Base-by-base conservation (phyloP, 2,888 invertebrate genomes). In the Lymantria monacha region DNA sequence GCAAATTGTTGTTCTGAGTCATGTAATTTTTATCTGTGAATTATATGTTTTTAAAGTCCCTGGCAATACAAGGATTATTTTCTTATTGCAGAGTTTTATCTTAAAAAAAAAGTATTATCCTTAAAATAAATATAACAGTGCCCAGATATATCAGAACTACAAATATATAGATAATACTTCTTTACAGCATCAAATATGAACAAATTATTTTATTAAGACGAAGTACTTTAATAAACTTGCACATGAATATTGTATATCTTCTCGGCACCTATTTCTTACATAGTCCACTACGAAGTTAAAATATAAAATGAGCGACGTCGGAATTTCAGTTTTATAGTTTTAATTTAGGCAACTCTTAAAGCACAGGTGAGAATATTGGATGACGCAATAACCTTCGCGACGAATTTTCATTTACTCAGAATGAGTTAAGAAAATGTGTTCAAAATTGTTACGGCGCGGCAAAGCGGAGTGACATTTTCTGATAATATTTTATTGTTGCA, bases 281-380 rank as follows among this genome's bases (percentile, higher is more conserved):
- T 38, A 38, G 38, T 12, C 38, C 38, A 38, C 11, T 12, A 12
- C 12, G 12, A 38, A 11, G 38, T n/a, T 38, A 12, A 12, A 36
- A 36, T 36, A 38, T 12, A 38, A 38, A 38, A 7, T 7, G 12
- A 38, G 33, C 38, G 2, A 38, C 38, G 38, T 38, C 62, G 42
- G 45, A 59, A 62, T 50, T 62, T 49, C 53, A 58, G 58, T 61
- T 63, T 63, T 59, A 64, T 61, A 55, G 61, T 61, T 64, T 64
- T 64, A 56, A 64, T 64, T 64, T 59, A 57, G 63, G 48, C 46
- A 51, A 15, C 50, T 55, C 51, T 51, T 49, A 44, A 47, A 56
- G 51, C 49, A 51, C 52, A 58, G 56, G 63, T 64, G 49, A 58
- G 56, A 50, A 64, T 50, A 63, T 63, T 63, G 63, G 51, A 57